A percentile compares a stretch with the other conserved stretches of the same genome.
These are phyloP conservation scores for Hycleus phaleratus DNA, from an alignment of 1,140 invertebrate genomes.

Conservation along the genomic window DNA sequence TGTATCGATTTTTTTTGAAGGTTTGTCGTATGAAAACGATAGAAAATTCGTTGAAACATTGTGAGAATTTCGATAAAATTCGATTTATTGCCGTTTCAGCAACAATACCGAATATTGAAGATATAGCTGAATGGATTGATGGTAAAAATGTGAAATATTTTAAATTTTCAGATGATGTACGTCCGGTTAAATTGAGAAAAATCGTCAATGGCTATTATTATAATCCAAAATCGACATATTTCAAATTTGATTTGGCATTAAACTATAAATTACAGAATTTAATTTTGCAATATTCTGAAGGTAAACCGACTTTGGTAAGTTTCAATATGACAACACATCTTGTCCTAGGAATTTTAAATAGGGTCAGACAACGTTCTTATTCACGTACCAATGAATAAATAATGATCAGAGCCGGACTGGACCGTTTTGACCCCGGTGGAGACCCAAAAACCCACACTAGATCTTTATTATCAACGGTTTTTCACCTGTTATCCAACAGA, in stretches of 20 bases:
- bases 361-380: no score
- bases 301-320: conserved; percentile 64
- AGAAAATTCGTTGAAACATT: conserved; percentile 17
- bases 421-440: no score
- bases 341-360: not conserved
- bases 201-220: conserved; percentile 63
- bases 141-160: conserved; percentile 41
- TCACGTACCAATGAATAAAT: no score
- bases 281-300: conserved; percentile 61
- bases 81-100: conserved; percentile 72
- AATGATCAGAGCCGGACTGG: no score
- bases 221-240: conserved; percentile 46
- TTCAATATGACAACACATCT: conserved; percentile 10
- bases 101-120: conserved; percentile 69
- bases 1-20: conserved; percentile 13
- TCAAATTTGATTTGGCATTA: conserved; percentile 68
- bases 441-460: no score
- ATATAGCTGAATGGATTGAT: conserved; percentile 65
- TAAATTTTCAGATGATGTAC: conserved; percentile 60
- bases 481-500: no score
- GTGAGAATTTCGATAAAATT: conserved; percentile 34
- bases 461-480: no score
- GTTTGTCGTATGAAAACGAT: conserved; percentile 38
- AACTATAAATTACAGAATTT: conserved; percentile 65
- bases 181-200: conserved; percentile 65